phyloP scores from a whole-genome alignment of 37 sponge, comb jelly and placozoan genomes.

The Aplysina aerophoba region DNA sequence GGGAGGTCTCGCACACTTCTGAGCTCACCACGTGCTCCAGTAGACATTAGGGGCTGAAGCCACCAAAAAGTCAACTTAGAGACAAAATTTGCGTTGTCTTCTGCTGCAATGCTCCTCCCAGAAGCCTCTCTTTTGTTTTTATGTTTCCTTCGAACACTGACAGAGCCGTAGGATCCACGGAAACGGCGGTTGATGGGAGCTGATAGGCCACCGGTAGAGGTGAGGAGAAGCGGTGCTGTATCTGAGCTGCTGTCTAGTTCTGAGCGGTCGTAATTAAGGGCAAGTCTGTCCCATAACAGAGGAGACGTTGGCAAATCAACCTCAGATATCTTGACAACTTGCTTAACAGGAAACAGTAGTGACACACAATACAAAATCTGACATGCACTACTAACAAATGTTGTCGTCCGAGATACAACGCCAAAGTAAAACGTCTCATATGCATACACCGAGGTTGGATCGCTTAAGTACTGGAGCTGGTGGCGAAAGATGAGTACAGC shows the following conservation, averaged over 20 bases:
- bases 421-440: slow-evolving; percentile 53
- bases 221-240: not conserved
- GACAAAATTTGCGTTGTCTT: slow-evolving; percentile 69
- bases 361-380: slow-evolving; percentile 55
- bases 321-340: not conserved
- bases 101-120: slow-evolving; percentile 39
- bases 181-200: not conserved
- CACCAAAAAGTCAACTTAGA: slow-evolving; percentile 83
- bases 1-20: slow-evolving; percentile 60
- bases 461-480: not conserved
- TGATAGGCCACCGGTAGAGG: not conserved
- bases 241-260: not conserved
- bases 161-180: not conserved
- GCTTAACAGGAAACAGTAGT: slow-evolving; percentile 45
- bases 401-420: slow-evolving; percentile 9
- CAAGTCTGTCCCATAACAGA: not conserved
- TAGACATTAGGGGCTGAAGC: slow-evolving; percentile 79
- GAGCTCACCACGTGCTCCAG: slow-evolving; percentile 64
- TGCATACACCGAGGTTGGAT: not conserved
- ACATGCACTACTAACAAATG: slow-evolving; percentile 42
- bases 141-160: not conserved
- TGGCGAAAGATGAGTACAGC: slow-evolving; percentile 45
- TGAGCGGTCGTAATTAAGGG: not conserved
- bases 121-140: slow-evolving; percentile 16
- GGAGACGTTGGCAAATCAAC: not conserved